phyloP scores from a whole-genome alignment of 2,113 vertebrate genomes.

The Crotalus horridus region DNA sequence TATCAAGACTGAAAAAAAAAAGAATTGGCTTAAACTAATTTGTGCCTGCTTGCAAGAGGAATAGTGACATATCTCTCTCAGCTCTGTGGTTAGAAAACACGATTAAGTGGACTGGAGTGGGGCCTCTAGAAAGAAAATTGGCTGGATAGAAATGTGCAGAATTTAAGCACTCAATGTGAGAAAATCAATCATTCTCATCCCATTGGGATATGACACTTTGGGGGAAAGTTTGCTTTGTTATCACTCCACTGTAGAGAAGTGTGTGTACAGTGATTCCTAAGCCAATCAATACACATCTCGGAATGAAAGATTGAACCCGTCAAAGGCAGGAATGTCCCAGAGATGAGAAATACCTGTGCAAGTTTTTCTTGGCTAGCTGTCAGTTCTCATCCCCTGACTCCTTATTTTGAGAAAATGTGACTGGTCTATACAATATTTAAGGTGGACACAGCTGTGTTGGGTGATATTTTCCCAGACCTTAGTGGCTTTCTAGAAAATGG shows the following conservation, averaged over 20 bases:
- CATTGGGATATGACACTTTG: slow-evolving; percentile 46
- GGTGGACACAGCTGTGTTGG: background rate
- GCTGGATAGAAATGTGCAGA: slow-evolving; percentile 68
- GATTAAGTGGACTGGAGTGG: slow-evolving; percentile 67
- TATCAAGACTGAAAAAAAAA: slow-evolving; percentile 34
- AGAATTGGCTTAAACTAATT: slow-evolving; percentile 43
- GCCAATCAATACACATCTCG: slow-evolving; percentile 65
- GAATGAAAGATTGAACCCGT: slow-evolving; percentile 61
- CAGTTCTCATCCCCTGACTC: background rate
- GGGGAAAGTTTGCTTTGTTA: slow-evolving; percentile 62
- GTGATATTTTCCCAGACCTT: background rate
- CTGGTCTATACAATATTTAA: background rate
- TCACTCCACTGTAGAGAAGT: slow-evolving; percentile 33
- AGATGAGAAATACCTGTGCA: slow-evolving; percentile 45
- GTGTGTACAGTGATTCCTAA: slow-evolving; percentile 35
- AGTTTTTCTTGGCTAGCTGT: slow-evolving; percentile 35
- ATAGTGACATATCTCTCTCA: slow-evolving; percentile 65
- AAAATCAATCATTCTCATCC: slow-evolving; percentile 66
- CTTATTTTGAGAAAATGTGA: background rate
- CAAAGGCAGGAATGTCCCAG: slow-evolving; percentile 44
- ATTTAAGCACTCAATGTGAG: slow-evolving; percentile 51
- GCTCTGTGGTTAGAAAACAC: slow-evolving; percentile 65
- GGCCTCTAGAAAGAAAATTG: slow-evolving; percentile 64
- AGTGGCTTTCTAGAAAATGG: background rate
- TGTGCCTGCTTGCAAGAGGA: slow-evolving; percentile 54